A percentile compares a stretch with the other conserved stretches of the same genome.
phyloP scores from a whole-genome alignment of 1,140 invertebrate species.

The Pteromalus puparum region DNA sequence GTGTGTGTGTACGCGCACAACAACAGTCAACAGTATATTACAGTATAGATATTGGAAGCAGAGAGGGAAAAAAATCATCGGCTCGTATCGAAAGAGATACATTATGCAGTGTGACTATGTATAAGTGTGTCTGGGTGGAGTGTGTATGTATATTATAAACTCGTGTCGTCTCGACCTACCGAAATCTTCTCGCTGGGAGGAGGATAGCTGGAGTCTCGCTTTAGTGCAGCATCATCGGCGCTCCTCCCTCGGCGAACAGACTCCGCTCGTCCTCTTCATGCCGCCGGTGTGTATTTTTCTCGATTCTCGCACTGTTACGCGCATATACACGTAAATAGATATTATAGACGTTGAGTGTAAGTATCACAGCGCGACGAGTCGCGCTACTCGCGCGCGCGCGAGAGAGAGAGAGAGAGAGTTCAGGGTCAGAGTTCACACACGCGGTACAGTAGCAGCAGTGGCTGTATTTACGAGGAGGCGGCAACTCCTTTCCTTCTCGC shows the following conservation, averaged over 20 bases:
- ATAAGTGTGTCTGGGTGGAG: slow-evolving; percentile 28
- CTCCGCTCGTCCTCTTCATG: not conserved
- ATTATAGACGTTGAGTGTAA: no score
- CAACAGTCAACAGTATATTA: not conserved
- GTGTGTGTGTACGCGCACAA: not conserved
- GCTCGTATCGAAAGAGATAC: not conserved
- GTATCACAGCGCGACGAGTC: not conserved
- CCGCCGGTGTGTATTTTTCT: not conserved
- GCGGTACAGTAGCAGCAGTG: not conserved
- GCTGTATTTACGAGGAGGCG: slow-evolving; percentile 1
- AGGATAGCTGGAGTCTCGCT: not conserved
- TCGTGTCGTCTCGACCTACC: slow-evolving; percentile 5
- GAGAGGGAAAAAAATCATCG: not conserved
- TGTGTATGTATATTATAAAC: no score
- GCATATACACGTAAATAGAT: no score
- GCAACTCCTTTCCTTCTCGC: not conserved
- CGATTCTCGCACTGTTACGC: not conserved
- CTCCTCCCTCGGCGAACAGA: not conserved
- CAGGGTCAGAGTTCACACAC: slow-evolving; percentile 64
- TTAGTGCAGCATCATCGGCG: not conserved
- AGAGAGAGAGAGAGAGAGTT: slow-evolving; percentile 50
- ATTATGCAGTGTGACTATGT: slow-evolving; percentile 8
- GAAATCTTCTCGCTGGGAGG: not conserved
- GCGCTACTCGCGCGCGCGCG: slow-evolving; percentile 28
- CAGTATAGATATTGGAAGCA: not conserved